Evolutionary conservation across 1,140 invertebrate genomes (phyloP).

Genomic region (Drosophila grimshawi): DNA sequence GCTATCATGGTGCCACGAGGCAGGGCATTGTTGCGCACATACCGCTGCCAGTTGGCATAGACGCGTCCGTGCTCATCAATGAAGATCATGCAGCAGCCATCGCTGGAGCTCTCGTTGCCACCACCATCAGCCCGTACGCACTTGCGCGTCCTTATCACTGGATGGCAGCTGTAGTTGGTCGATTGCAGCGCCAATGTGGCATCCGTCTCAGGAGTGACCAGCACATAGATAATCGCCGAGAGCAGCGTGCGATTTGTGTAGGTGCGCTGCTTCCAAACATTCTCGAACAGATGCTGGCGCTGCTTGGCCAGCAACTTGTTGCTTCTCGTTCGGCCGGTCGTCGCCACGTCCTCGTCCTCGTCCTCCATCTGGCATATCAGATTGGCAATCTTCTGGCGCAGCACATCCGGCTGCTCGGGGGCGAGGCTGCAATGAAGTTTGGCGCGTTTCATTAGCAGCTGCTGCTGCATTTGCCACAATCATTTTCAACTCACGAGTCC

Average conservation of each 20-base stretch:
- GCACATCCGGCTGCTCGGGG: conserved; percentile 56
- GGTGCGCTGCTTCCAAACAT: conserved; percentile 71
- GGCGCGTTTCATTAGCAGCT: no score
- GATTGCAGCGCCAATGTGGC: conserved; percentile 50
- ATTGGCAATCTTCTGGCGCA: conserved; percentile 65
- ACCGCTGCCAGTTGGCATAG: conserved; percentile 70
- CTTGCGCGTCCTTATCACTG: conserved; percentile 72
- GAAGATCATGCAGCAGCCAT: conserved; percentile 76
- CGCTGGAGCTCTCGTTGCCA: conserved; percentile 47
- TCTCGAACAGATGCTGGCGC: conserved; percentile 59
- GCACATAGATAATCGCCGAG: conserved; percentile 75
- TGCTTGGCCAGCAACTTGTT: conserved; percentile 33
- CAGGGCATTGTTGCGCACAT: conserved; percentile 60
- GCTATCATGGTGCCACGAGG: conserved; percentile 73
- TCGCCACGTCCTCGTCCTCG: conserved; percentile 7
- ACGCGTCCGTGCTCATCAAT: conserved; percentile 73
- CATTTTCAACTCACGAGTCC: conserved; percentile 67
- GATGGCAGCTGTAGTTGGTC: conserved; percentile 67
- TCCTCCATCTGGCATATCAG: conserved; percentile 34
- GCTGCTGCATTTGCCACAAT: not conserved
- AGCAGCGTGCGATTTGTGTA: conserved; percentile 71
- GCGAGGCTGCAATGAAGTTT: conserved; percentile 38
- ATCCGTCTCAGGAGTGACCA: conserved; percentile 61
- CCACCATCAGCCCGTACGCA: conserved; percentile 46
- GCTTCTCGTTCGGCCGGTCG: not conserved